Evolutionary conservation across 2,888 invertebrate genomes (phyloP).

Genomic region (Eumerus sabulonum): DNA sequence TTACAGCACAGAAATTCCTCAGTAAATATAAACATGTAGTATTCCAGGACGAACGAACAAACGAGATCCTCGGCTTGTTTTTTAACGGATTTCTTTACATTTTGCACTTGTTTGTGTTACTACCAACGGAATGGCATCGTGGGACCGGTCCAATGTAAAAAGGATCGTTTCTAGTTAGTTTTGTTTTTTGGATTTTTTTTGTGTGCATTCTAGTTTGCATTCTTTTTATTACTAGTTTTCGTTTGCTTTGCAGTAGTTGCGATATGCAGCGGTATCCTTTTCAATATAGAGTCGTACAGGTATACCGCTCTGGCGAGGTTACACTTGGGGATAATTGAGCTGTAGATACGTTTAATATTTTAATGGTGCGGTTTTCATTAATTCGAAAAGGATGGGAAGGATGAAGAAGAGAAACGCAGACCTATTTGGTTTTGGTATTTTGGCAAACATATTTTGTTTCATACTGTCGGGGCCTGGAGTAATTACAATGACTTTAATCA

Average conservation of each 20-base stretch:
- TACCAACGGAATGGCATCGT: conserved; percentile 11
- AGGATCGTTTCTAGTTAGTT: conserved; percentile 29
- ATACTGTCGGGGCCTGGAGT: conserved; percentile 49
- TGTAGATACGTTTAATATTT: conserved; percentile 66
- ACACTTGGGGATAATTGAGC: conserved; percentile 60
- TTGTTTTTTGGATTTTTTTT: conserved; percentile 5
- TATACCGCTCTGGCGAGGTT: conserved; percentile 5
- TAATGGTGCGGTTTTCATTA: conserved; percentile 65
- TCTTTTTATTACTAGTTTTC: background rate
- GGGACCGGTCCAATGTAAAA: conserved; percentile 45
- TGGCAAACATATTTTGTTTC: conserved; percentile 51
- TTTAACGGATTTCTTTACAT: conserved; percentile 53
- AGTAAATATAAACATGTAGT: conserved; percentile 60
- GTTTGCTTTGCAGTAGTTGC: background rate
- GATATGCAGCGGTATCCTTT: conserved; percentile 54
- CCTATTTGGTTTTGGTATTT: conserved; percentile 1
- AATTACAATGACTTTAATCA: conserved; percentile 54
- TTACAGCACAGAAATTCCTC: conserved; percentile 63
- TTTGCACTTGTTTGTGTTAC: conserved; percentile 28
- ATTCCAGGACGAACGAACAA: conserved; percentile 44
- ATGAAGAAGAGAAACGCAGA: conserved; percentile 17
- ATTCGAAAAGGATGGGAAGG: conserved; percentile 36
- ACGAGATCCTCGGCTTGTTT: conserved; percentile 47
- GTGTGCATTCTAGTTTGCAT: conserved; percentile 7
- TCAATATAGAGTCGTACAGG: conserved; percentile 60